Conservation (phyloP, 2,797 vertebrate genomes). For the Sebastes glaucus region DNA sequence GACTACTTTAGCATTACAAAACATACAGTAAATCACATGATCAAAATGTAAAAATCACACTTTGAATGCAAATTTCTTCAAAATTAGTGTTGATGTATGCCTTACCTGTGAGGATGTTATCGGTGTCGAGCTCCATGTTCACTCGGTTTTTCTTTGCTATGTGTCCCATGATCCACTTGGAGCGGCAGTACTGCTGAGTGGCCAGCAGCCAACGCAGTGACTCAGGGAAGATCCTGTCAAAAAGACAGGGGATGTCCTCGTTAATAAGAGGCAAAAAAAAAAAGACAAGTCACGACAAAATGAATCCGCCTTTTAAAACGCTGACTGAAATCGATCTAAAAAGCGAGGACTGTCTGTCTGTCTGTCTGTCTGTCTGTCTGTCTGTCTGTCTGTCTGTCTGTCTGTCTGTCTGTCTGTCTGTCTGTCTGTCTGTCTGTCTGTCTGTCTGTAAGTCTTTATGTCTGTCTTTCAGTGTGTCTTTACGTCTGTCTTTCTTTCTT, state of each 20-base stretch:
- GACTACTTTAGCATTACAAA: background rate
- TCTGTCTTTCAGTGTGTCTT: too few species aligned
- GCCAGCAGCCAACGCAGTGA: conserved; percentile 97
- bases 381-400: too few species aligned
- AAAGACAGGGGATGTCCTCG: conserved; percentile 36
- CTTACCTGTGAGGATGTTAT: conserved; percentile 90
- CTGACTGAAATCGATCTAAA: background rate
- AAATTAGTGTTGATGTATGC: background rate
- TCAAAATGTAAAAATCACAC: background rate
- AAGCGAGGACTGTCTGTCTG: too few species aligned
- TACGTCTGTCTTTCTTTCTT: too few species aligned
- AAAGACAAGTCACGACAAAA: conserved; percentile 6
- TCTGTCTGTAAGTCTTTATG: too few species aligned
- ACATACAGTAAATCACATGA: background rate
- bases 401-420: too few species aligned
- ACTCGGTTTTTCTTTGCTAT: conserved; percentile 89
- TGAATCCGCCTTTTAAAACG: background rate
- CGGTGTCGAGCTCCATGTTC: conserved; percentile 84
- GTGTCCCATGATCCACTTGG: conserved; percentile 90
- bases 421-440: too few species aligned
- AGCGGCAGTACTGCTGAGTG: conserved; percentile 91
- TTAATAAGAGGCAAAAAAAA: conserved; percentile 28
- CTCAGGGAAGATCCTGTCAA: conserved; percentile 94
- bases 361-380: too few species aligned
- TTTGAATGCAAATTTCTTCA: background rate